A percentile compares a stretch with the other conserved stretches of the same genome.
phyloP scores from a whole-genome alignment of 1,140 invertebrate genomes.

The Cyrtorhinus lividipennis region DNA sequence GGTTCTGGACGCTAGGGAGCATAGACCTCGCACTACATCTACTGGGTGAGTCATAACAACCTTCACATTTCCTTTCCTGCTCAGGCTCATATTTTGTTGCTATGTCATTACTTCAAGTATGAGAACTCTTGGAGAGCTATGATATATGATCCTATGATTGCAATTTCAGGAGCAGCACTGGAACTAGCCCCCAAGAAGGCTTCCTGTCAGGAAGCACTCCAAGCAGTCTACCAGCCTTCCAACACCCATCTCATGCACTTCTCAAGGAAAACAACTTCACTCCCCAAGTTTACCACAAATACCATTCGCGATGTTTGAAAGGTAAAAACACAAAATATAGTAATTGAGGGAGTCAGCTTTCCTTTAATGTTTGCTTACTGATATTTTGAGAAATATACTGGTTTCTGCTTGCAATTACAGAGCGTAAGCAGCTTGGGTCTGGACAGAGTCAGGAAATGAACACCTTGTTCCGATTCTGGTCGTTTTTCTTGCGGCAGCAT shows the following conservation, averaged over 20 bases:
- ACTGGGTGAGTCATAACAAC: slow-evolving; percentile 43
- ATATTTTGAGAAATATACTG: no score
- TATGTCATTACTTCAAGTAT: no score
- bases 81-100: no score
- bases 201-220: slow-evolving; percentile 51
- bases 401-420: no score
- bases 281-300: slow-evolving; percentile 92
- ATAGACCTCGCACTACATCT: slow-evolving; percentile 58
- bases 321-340: no score
- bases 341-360: no score
- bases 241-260: slow-evolving; percentile 89
- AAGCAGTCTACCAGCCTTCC: slow-evolving; percentile 75
- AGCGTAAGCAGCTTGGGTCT: slow-evolving; percentile 77
- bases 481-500: slow-evolving; percentile 95
- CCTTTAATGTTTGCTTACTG: no score
- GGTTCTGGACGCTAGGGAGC: slow-evolving; percentile 82
- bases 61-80: no score
- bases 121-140: no score
- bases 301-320: slow-evolving; percentile 82
- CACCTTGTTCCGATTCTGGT: slow-evolving; percentile 97
- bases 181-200: slow-evolving; percentile 51
- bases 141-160: no score
- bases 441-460: slow-evolving; percentile 95
- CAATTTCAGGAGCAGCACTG: slow-evolving; percentile 47
- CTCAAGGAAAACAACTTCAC: slow-evolving; percentile 97